phyloP scores from a whole-genome alignment of 2,888 invertebrate species.

The Dryobotodes eremita region DNA sequence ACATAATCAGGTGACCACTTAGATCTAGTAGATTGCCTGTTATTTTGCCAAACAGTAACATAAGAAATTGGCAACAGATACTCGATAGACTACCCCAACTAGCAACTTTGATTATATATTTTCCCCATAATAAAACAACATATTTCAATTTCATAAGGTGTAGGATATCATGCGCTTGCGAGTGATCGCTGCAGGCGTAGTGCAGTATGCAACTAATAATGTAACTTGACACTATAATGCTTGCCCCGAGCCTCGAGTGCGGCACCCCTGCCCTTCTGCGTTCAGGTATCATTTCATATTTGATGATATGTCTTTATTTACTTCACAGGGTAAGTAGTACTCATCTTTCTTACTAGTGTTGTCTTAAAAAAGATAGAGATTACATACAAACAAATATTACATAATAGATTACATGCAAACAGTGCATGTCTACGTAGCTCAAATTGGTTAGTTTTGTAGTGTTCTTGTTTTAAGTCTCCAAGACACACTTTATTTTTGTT shows the following conservation, averaged over 20 bases:
- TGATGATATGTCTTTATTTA: constrained; percentile 28
- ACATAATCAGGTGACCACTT: not conserved
- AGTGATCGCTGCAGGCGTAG: constrained; percentile 52
- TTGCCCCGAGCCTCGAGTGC: constrained; percentile 73
- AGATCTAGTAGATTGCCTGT: not conserved
- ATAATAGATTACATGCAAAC: too few relatives aligned
- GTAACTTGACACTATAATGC: constrained; percentile 85
- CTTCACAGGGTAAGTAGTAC: constrained; percentile 13
- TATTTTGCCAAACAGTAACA: not conserved
- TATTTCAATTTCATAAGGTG: constrained; percentile 26
- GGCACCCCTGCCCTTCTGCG: constrained; percentile 27
- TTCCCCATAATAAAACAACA: constrained; percentile 26
- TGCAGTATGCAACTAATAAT: constrained; percentile 65
- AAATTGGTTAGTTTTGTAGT: too few relatives aligned
- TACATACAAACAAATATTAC: too few relatives aligned
- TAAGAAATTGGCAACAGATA: not conserved
- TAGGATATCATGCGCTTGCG: constrained; percentile 44
- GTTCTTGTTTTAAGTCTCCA: too few relatives aligned
- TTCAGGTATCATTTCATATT: constrained; percentile 37
- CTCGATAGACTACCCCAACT: not conserved
- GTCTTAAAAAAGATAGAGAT: too few relatives aligned
- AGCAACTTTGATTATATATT: constrained; percentile 23
- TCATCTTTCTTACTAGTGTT: not conserved
- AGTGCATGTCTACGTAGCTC: too few relatives aligned
- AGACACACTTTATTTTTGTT: too few relatives aligned